Evolutionary conservation across 92 coral and sea anemone species (phyloP).

Genomic region (Porites divaricata): DNA sequence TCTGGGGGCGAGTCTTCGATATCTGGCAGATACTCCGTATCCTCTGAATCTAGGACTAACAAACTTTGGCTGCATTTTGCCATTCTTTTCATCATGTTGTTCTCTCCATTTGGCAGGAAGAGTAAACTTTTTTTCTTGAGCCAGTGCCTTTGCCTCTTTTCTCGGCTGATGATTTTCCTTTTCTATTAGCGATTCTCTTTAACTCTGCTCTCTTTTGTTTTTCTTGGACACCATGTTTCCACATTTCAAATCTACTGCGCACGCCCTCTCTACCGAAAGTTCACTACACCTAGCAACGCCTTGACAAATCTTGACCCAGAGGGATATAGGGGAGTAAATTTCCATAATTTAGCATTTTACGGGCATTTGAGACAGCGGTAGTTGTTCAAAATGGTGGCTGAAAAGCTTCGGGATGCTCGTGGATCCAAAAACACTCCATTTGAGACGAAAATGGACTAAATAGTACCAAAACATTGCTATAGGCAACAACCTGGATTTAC

Average conservation of each 20-base stretch:
- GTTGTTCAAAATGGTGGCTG: too few species aligned
- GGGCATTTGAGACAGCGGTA: too few species aligned
- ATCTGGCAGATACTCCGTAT: not conserved
- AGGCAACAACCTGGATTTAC: too few species aligned
- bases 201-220: slow-evolving; percentile 4
- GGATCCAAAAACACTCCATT: not conserved
- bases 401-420: too few species aligned
- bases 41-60: slow-evolving; percentile 5
- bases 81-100: not conserved
- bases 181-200: not conserved
- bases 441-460: too few species aligned
- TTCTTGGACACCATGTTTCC: not conserved
- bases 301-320: not conserved
- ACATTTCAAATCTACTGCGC: not conserved
- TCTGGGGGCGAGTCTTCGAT: not conserved
- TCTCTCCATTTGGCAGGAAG: slow-evolving; percentile 25
- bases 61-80: slow-evolving; percentile 1
- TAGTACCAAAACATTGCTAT: too few species aligned
- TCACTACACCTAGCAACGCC: slow-evolving; percentile 3
- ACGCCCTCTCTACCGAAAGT: slow-evolving; percentile 1
- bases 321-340: not conserved
- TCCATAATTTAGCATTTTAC: too few species aligned
- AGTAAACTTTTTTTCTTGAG: slow-evolving; percentile 7
- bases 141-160: not conserved
- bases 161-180: not conserved